These are phyloP conservation scores for Anarsia innoxiella DNA, from an alignment of 2,888 invertebrate genomes.

Conservation along the genomic window DNA sequence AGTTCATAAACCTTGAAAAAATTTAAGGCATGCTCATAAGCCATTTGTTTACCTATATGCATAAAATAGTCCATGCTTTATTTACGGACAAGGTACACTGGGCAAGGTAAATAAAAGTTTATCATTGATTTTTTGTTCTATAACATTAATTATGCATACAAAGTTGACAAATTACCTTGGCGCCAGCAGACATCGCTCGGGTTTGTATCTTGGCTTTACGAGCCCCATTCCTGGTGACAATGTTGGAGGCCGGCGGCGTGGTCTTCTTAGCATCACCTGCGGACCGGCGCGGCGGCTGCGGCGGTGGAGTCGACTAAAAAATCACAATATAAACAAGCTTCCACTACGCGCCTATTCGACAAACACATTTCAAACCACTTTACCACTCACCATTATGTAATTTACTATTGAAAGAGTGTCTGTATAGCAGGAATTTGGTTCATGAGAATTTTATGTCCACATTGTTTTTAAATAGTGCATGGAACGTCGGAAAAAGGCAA, in stretches of 20 bases:
- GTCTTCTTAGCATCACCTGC: slow-evolving; percentile 50
- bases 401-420: not conserved
- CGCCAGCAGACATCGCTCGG: slow-evolving; percentile 73
- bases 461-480: slow-evolving; percentile 8
- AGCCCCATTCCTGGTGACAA: slow-evolving; percentile 76
- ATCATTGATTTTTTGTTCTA: too few relatives aligned
- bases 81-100: too few relatives aligned
- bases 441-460: not conserved
- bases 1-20: too few relatives aligned
- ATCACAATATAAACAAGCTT: slow-evolving; percentile 14
- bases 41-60: too few relatives aligned
- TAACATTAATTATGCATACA: too few relatives aligned
- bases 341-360: slow-evolving; percentile 18
- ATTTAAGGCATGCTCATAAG: too few relatives aligned
- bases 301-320: slow-evolving; percentile 50
- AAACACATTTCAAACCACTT: slow-evolving; percentile 2
- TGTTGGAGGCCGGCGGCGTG: slow-evolving; percentile 51
- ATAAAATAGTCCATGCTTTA: too few relatives aligned
- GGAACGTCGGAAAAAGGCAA: not conserved
- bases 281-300: slow-evolving; percentile 40
- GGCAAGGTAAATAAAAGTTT: too few relatives aligned
- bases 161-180: slow-evolving; percentile 49
- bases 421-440: slow-evolving; percentile 3
- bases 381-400: slow-evolving; percentile 14
- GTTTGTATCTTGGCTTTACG: slow-evolving; percentile 79